Evolutionary conservation across 2,113 vertebrate genomes (phyloP).

Genomic region (Hystrix brachyura): DNA sequence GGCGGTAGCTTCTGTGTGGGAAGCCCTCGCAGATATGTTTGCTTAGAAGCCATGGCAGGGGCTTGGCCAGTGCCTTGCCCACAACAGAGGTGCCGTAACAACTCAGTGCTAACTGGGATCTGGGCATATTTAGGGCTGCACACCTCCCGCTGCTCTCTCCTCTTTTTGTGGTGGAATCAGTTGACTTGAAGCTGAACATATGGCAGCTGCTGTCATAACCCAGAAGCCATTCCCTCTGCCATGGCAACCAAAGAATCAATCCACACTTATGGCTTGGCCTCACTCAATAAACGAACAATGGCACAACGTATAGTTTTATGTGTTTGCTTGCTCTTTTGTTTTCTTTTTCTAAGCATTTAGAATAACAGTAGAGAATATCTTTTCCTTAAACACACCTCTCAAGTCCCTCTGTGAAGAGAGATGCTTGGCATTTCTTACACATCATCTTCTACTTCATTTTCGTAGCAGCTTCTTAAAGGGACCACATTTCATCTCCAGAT

Average conservation of each 20-base stretch:
- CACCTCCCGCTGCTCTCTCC: not conserved
- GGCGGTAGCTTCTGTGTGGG: not conserved
- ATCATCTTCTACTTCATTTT: not conserved
- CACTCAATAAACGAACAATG: not conserved
- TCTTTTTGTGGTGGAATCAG: conserved; percentile 29
- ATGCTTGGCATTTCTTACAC: not conserved
- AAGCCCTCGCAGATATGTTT: not conserved
- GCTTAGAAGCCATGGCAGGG: not conserved
- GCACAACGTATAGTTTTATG: not conserved
- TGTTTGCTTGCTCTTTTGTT: not conserved
- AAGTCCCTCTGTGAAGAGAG: not conserved
- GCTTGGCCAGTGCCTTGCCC: not conserved
- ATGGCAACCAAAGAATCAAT: conserved; percentile 55
- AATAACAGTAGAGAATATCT: not conserved
- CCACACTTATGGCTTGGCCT: not conserved
- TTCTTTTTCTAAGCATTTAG: not conserved
- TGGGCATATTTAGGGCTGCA: not conserved
- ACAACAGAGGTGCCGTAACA: not conserved
- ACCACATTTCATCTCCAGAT: not conserved
- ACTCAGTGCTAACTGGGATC: not conserved
- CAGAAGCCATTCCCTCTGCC: conserved; percentile 56
- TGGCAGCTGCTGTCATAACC: conserved; percentile 44
- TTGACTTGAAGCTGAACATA: conserved; percentile 69
- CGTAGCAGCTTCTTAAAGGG: not conserved
- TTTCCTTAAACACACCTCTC: not conserved